These are phyloP conservation scores for Pseudococcus jackbeardsleyi DNA, from an alignment of 2,888 invertebrate genomes.

Conservation along the genomic window DNA sequence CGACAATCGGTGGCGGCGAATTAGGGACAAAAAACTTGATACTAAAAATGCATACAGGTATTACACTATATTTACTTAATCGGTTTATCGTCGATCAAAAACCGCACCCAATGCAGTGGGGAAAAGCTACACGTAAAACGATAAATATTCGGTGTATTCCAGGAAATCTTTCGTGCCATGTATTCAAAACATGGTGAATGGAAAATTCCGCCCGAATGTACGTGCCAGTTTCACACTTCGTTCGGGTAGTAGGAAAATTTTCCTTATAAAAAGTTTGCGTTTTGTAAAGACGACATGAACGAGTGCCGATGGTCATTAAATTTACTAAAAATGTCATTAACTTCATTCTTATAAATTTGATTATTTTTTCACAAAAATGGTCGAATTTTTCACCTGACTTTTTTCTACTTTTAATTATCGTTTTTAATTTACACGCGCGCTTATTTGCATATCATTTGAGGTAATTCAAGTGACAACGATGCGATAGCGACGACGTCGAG, in stretches of 20 bases:
- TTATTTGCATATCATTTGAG: slow-evolving; percentile 26
- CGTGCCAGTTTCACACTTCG: not conserved
- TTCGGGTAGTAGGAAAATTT: too few relatives aligned
- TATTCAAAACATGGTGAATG: not conserved
- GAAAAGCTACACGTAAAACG: not conserved
- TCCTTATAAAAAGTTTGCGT: too few relatives aligned
- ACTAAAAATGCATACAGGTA: not conserved
- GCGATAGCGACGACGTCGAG: not conserved
- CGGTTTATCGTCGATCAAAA: not conserved
- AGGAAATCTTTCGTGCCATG: not conserved
- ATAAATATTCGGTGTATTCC: not conserved
- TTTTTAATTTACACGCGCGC: not conserved
- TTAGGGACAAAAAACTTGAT: not conserved
- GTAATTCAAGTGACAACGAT: not conserved
- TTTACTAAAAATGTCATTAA: not conserved
- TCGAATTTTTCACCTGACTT: not conserved
- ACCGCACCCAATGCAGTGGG: not conserved
- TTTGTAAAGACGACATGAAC: not conserved
- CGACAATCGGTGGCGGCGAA: not conserved
- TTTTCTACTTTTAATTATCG: not conserved
- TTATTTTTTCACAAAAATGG: not conserved
- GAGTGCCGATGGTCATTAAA: not conserved
- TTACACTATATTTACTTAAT: slow-evolving; percentile 18
- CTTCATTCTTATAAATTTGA: not conserved
- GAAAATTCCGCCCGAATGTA: not conserved